phyloP scores from a whole-genome alignment of 2,888 invertebrate species.

The Eupithecia tripunctaria region DNA sequence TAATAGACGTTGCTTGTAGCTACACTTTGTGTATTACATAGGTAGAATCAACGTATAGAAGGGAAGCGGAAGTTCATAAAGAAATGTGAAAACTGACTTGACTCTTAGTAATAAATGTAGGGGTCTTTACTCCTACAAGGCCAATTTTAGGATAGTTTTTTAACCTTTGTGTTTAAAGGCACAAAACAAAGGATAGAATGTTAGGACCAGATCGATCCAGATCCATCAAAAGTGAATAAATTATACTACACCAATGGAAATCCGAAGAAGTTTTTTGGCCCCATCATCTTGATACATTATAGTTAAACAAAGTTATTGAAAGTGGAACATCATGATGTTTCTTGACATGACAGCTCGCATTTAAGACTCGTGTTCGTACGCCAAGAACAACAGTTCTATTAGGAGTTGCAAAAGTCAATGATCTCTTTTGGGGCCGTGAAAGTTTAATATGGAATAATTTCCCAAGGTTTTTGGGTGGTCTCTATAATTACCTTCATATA shows the following conservation, averaged over 20 bases:
- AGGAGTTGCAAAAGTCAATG: slow-evolving; percentile 54
- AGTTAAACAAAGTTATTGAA: slow-evolving; percentile 52
- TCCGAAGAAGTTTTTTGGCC: slow-evolving; percentile 10
- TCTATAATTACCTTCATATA: slow-evolving; percentile 3
- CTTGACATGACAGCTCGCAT: slow-evolving; percentile 50
- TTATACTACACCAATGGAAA: background rate
- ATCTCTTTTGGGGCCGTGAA: slow-evolving; percentile 46
- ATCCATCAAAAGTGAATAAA: background rate
- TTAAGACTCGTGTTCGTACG: slow-evolving; percentile 42
- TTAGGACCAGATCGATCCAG: background rate
- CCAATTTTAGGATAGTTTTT: background rate
- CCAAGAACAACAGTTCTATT: slow-evolving; percentile 48
- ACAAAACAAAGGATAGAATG: background rate
- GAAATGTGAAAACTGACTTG: background rate
- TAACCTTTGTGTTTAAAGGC: background rate
- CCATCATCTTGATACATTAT: slow-evolving; percentile 7
- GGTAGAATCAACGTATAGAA: background rate
- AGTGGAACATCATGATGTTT: slow-evolving; percentile 52
- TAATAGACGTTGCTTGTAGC: slow-evolving; percentile 60
- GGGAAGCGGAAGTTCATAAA: background rate
- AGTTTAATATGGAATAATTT: slow-evolving; percentile 30
- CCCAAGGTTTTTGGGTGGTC: slow-evolving; percentile 28
- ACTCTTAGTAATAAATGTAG: background rate
- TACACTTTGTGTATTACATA: slow-evolving; percentile 11
- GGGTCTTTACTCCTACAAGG: background rate